Evolutionary conservation across 2,888 invertebrate genomes (phyloP).

Genomic region (Vanessa cardui): DNA sequence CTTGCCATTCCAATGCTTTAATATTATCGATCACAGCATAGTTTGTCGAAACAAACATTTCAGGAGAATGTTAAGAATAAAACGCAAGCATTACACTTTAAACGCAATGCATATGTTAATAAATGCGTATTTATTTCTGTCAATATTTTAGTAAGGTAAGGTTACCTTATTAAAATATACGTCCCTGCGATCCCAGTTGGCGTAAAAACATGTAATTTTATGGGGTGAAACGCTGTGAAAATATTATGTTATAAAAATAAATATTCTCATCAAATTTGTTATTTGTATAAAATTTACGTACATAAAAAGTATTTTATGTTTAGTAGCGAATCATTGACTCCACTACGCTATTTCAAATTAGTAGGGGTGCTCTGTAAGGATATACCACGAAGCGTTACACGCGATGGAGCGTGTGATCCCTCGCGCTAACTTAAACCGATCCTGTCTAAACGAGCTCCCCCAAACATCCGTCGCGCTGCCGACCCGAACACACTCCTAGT

Average conservation of each 20-base stretch:
- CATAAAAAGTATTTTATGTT: slow-evolving; percentile 2
- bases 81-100: background rate
- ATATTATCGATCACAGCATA: slow-evolving; percentile 58
- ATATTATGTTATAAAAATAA: background rate
- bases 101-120: no score
- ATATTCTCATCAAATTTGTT: background rate
- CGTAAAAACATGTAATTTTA: no score
- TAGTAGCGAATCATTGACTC: slow-evolving; percentile 8
- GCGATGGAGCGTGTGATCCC: slow-evolving; percentile 65
- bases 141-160: no score
- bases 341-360: slow-evolving; percentile 54
- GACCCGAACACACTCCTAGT: slow-evolving; percentile 16
- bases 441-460: slow-evolving; percentile 52
- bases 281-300: no score
- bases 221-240: no score
- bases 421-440: slow-evolving; percentile 60
- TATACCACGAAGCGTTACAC: slow-evolving; percentile 53
- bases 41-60: slow-evolving; percentile 39
- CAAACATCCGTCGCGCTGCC: slow-evolving; percentile 17
- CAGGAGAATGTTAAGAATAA: background rate
- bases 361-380: slow-evolving; percentile 53
- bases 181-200: no score
- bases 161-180: no score
- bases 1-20: slow-evolving; percentile 66
- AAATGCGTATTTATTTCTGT: no score